Conservation (phyloP, 2,797 vertebrate species). For the Mallotus villosus region DNA sequence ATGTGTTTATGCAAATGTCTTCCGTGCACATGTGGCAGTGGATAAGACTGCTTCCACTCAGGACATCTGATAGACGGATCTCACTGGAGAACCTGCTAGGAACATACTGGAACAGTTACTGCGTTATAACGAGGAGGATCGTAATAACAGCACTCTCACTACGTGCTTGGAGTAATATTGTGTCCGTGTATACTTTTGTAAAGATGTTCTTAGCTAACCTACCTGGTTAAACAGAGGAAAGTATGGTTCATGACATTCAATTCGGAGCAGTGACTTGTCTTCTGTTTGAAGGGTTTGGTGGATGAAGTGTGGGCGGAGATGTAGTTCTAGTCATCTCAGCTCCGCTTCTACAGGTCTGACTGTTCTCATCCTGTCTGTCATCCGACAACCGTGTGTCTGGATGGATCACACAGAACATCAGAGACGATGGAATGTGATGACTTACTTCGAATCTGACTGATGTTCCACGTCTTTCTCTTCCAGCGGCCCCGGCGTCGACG, state of each 20-base stretch:
- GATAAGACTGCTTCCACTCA: slow-evolving; percentile 18
- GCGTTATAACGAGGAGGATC: too few relatives aligned
- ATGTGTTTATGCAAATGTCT: slow-evolving; percentile 33
- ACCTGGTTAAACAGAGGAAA: background rate
- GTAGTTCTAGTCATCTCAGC: too few relatives aligned
- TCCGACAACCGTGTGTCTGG: too few relatives aligned
- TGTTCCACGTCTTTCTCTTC: background rate
- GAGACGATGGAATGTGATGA: background rate
- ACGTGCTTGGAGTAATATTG: background rate
- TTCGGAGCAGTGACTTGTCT: too few relatives aligned
- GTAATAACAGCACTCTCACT: too few relatives aligned
- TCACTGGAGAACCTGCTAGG: slow-evolving; percentile 14
- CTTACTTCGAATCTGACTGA: background rate
- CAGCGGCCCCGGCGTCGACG: background rate
- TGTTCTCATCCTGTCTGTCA: background rate
- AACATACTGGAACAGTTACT: background rate
- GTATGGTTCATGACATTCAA: background rate
- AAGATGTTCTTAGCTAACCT: background rate
- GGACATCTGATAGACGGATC: slow-evolving; percentile 14
- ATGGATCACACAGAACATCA: too few relatives aligned
- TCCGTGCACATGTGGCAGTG: slow-evolving; percentile 21
- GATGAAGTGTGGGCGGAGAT: too few relatives aligned
- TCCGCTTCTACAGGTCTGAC: too few relatives aligned
- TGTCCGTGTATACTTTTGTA: background rate
- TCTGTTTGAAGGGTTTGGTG: too few relatives aligned